These are phyloP conservation scores for Mormyrus proboscirostris DNA, from an alignment of 2,797 vertebrate genomes.

Conservation along the genomic window DNA sequence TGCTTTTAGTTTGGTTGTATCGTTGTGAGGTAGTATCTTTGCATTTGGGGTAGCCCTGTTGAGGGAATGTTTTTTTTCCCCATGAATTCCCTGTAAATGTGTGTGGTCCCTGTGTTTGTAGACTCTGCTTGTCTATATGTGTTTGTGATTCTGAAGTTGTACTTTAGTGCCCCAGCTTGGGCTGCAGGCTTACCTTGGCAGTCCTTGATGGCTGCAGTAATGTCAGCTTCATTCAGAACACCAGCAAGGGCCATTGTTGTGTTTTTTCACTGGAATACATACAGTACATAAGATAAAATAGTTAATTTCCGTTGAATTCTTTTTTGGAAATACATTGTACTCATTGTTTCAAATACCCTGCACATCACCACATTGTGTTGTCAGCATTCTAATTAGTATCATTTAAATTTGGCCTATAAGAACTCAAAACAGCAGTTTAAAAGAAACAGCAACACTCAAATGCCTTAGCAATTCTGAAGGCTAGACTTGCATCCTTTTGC, in stretches of 20 bases:
- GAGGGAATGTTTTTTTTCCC: background rate
- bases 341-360: background rate
- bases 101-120: background rate
- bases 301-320: background rate
- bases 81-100: background rate
- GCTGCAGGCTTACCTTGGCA: conserved; percentile 62
- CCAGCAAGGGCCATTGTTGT: conserved; percentile 64
- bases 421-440: background rate
- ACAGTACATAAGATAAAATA: background rate
- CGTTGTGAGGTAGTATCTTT: background rate
- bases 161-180: background rate
- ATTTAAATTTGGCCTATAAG: background rate
- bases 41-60: background rate
- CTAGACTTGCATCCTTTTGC: background rate
- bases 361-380: background rate
- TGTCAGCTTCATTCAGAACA: conserved; percentile 65
- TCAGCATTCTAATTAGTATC: background rate
- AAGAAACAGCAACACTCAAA: background rate
- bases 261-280: conserved; percentile 37
- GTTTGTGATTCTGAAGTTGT: background rate
- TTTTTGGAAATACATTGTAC: background rate
- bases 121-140: background rate
- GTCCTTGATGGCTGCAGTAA: conserved; percentile 69
- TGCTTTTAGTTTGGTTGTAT: background rate
- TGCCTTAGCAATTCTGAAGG: background rate